Evolutionary conservation across 1,140 invertebrate genomes (phyloP).

Genomic region (Drusus annulatus): DNA sequence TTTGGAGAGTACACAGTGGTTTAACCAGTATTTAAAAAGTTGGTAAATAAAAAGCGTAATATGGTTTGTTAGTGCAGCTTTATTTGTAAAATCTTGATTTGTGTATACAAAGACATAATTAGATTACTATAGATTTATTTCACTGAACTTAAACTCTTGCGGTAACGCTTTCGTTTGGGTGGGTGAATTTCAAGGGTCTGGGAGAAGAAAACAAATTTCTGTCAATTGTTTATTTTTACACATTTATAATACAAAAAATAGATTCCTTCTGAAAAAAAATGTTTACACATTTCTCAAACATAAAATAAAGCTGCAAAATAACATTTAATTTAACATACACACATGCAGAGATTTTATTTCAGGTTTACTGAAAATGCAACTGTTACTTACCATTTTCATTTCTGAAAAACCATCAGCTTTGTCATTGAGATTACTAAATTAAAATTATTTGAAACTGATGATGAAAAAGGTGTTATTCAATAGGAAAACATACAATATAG

Average conservation of each 20-base stretch:
- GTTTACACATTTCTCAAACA: not conserved
- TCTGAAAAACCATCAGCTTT: too few relatives aligned
- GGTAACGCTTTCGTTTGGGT: not conserved
- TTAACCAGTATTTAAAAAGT: not conserved
- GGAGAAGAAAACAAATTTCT: slow-evolving; percentile 3
- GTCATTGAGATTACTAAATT: too few relatives aligned
- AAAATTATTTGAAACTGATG: too few relatives aligned
- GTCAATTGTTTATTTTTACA: not conserved
- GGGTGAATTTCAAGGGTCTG: slow-evolving; percentile 2
- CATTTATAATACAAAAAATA: slow-evolving; percentile 5
- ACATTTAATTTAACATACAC: not conserved
- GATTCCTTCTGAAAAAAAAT: not conserved
- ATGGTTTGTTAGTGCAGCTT: not conserved
- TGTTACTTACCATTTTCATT: too few relatives aligned
- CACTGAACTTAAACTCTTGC: too few relatives aligned
- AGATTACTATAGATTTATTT: too few relatives aligned
- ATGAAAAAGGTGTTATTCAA: too few relatives aligned
- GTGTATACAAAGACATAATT: too few relatives aligned
- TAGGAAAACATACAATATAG: too few relatives aligned
- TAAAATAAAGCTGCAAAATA: not conserved
- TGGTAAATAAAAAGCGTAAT: not conserved
- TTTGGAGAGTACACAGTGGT: too few relatives aligned
- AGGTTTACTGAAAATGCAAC: too few relatives aligned
- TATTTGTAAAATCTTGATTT: not conserved
- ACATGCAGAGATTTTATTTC: too few relatives aligned